Evolutionary conservation across 2,888 invertebrate species (phyloP), one percentile per base, ranked within the genome.

Genomic region (Carpatolechia fugitivella): DNA sequence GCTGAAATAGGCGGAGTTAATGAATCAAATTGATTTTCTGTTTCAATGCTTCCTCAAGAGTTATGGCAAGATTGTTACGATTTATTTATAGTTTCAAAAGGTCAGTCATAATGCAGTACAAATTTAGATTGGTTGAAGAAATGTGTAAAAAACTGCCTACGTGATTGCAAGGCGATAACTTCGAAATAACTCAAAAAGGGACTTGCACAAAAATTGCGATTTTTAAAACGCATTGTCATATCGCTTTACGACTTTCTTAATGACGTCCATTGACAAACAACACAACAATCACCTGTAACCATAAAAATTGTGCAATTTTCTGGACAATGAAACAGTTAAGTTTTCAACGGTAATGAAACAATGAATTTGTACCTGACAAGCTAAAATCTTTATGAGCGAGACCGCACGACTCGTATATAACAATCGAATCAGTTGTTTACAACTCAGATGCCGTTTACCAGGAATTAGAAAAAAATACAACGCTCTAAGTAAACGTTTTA

Each of bases 251-350:
- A n/a, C 13, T 29, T 7, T 35, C 10, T 18, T 14, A 50, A 40
- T n/a, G 56, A 60, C 52, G 31, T 41, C 61, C 56, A 60, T 63
- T 65, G 58, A 64, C 52, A 44, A 57, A n/a, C n/a, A n/a, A n/a
- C n/a, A 57, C 56, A 72, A 80, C 73, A 78, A 75, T 76, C 66
- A 73, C 70, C 70, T 74, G 69, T 60, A 52, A 65, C 69, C 75
- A 70, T 79, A 77, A 78, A 76, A 78, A 70, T 80, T 80, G 72
- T 70, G 69, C 79, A 85, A 84, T 74, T 76, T 78, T 29, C 80
- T 74, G 66, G 64, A 58, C 59, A 68, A 69, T 72, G 69, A 79
- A 80, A 80, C 76, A 77, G 69, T 82, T 74, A 67, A 69, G 66
- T 62, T 72, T 74, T 71, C 65, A 76, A 76, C 73, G 62, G 66